Percentiles rank a stretch among this genome's conserved stretches.
phyloP scores from a whole-genome alignment of 2,113 vertebrate genomes.

The Camelus bactrianus region DNA sequence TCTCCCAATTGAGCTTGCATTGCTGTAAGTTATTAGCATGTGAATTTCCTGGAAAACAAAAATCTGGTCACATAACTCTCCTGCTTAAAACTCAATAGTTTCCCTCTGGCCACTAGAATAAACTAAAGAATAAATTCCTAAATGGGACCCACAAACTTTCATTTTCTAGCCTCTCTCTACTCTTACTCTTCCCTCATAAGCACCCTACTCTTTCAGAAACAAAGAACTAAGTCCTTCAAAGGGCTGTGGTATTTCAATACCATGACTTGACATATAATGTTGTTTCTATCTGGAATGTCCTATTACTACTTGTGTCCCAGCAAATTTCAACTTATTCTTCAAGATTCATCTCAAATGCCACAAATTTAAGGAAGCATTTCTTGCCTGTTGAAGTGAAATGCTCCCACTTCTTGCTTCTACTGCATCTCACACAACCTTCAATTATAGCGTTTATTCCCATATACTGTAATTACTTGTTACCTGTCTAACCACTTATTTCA shows the following conservation, averaged over 20 bases:
- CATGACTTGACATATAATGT: background rate
- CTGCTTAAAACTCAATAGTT: slow-evolving; percentile 29
- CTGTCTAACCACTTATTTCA: slow-evolving; percentile 48
- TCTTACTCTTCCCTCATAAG: background rate
- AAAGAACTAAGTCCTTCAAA: slow-evolving; percentile 9
- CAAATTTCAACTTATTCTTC: slow-evolving; percentile 35
- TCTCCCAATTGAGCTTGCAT: background rate
- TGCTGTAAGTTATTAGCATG: background rate
- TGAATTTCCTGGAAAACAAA: slow-evolving; percentile 1
- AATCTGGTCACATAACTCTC: background rate
- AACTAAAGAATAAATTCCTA: background rate
- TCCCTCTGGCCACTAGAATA: background rate
- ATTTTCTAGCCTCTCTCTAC: background rate
- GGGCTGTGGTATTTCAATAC: background rate
- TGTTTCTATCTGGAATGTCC: background rate
- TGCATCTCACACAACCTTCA: slow-evolving; percentile 5
- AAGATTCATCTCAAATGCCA: background rate
- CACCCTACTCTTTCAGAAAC: background rate
- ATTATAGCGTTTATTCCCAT: slow-evolving; percentile 30
- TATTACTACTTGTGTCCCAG: background rate
- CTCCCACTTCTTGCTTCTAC: slow-evolving; percentile 18
- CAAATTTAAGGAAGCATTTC: slow-evolving; percentile 42
- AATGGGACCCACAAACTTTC: background rate
- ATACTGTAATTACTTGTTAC: slow-evolving; percentile 43
- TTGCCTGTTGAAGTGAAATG: slow-evolving; percentile 41